These are phyloP conservation scores for Scarus forsteni DNA, from an alignment of 2,797 vertebrate species.

Conservation along the genomic window DNA sequence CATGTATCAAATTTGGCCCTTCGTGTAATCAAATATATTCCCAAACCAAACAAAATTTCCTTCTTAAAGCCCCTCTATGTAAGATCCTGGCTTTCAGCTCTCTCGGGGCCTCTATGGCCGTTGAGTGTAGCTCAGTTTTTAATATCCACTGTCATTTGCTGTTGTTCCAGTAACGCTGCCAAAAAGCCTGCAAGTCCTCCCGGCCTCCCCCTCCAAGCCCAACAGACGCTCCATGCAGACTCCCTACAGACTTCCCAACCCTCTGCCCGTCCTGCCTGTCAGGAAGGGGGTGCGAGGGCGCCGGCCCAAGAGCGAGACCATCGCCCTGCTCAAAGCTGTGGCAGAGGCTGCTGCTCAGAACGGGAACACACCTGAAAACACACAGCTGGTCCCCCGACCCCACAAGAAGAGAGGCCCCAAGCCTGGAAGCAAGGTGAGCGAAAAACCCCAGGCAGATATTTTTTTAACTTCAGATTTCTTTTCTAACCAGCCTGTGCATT, in stretches of 20 bases:
- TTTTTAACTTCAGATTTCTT: too few relatives aligned
- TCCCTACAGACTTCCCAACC: constrained; percentile 86
- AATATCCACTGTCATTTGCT: not conserved
- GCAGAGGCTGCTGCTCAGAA: constrained; percentile 81
- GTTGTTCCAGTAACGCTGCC: constrained; percentile 86
- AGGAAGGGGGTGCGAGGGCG: constrained; percentile 88
- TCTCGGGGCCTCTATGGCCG: too few relatives aligned
- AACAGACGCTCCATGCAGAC: constrained; percentile 89
- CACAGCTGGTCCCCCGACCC: constrained; percentile 78
- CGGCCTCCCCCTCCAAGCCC: constrained; percentile 88
- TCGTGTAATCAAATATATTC: too few relatives aligned
- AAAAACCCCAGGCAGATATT: too few relatives aligned
- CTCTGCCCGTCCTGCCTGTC: constrained; percentile 82
- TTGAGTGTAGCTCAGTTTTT: not conserved
- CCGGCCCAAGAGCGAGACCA: constrained; percentile 86
- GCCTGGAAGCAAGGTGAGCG: constrained; percentile 91
- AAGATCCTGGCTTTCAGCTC: too few relatives aligned
- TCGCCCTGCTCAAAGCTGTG: constrained; percentile 86
- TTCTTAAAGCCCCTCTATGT: too few relatives aligned
- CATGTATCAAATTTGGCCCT: too few relatives aligned
- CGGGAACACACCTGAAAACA: constrained; percentile 74
- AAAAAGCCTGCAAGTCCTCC: constrained; percentile 85
- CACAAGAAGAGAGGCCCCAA: constrained; percentile 90
- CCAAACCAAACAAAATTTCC: too few relatives aligned
- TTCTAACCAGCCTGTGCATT: not conserved